phyloP scores from a whole-genome alignment of 2,888 invertebrate genomes.

The Agrenia bidenticulata region DNA sequence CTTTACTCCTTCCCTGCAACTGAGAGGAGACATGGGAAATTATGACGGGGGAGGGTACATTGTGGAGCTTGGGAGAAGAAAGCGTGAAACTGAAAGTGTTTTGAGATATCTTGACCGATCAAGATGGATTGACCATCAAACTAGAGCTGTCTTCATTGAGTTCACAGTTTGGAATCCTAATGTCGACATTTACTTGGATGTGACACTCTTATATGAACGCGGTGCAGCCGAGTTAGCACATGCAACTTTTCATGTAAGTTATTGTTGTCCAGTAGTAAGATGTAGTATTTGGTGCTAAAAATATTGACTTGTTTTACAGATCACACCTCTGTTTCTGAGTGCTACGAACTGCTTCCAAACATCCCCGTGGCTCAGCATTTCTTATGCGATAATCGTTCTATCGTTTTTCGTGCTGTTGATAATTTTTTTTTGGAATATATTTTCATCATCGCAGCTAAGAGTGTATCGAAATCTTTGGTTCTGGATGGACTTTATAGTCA shows the following conservation, averaged over 20 bases:
- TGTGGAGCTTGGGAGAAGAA: conserved; percentile 34
- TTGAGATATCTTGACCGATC: conserved; percentile 26
- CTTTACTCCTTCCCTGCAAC: conserved; percentile 12
- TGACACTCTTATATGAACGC: conserved; percentile 33
- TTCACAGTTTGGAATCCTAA: conserved; percentile 35
- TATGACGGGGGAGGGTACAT: conserved; percentile 45
- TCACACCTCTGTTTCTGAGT: background rate
- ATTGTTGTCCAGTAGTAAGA: no score
- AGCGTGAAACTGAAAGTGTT: conserved; percentile 25
- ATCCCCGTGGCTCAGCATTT: background rate
- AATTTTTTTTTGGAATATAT: background rate
- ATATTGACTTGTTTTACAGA: background rate
- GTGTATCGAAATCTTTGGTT: conserved; percentile 14
- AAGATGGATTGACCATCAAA: conserved; percentile 39
- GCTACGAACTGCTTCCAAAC: background rate
- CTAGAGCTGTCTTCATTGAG: conserved; percentile 41
- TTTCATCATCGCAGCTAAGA: background rate
- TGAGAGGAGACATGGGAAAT: conserved; percentile 21
- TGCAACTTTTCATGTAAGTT: no score
- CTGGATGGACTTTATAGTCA: conserved; percentile 37
- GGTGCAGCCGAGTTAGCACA: conserved; percentile 22
- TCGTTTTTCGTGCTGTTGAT: background rate
- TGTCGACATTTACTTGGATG: conserved; percentile 38
- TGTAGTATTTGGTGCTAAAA: no score
- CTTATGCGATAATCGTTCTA: background rate